Conservation (phyloP, 35 echinoderm and acorn worm genomes). For the Heliocidaris erythrogramma region DNA sequence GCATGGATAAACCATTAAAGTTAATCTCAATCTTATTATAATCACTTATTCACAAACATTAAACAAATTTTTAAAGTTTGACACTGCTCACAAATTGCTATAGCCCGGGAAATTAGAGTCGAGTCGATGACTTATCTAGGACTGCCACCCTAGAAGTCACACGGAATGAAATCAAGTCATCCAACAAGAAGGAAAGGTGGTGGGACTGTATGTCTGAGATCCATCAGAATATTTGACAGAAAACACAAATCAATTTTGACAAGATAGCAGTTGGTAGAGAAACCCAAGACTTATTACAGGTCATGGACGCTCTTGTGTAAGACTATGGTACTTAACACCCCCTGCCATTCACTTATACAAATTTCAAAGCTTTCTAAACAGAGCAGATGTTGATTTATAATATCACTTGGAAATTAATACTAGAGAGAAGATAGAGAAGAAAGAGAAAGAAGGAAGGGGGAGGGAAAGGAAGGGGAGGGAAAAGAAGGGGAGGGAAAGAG, state of each 20-base stretch:
- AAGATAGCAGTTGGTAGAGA: neutral
- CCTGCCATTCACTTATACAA: neutral
- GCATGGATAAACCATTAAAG: too few species aligned
- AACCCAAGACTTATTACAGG: slow-evolving; percentile 3
- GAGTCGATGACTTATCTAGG: neutral
- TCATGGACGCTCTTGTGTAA: neutral
- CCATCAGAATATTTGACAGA: neutral
- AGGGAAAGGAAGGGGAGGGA: neutral
- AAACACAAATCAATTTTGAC: neutral
- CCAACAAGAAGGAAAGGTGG: neutral
- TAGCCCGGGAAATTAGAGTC: neutral
- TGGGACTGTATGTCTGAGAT: neutral
- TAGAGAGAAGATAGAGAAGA: neutral
- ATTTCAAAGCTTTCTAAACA: neutral
- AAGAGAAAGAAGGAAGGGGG: neutral
- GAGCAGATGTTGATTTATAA: neutral
- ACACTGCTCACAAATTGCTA: neutral
- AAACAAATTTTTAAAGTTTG: neutral
- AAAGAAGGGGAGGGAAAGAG: neutral
- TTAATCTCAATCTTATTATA: too few species aligned
- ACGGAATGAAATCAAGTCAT: too few species aligned
- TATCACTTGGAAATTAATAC: neutral
- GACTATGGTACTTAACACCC: neutral
- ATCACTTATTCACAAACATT: too few species aligned
- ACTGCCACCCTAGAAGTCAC: neutral